phyloP scores from a whole-genome alignment of 2,888 invertebrate species.

The Gortyna flavago region DNA sequence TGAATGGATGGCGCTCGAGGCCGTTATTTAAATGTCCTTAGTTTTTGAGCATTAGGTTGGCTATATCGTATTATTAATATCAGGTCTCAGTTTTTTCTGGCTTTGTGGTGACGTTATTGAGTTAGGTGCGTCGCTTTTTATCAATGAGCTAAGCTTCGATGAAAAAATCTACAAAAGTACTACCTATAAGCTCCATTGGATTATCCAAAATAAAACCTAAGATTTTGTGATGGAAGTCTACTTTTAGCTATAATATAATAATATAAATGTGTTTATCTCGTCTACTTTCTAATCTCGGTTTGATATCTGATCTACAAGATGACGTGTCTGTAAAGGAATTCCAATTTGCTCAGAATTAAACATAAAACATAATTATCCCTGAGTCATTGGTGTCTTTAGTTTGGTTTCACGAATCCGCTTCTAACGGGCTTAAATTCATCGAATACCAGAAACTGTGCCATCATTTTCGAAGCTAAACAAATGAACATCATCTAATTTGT shows the following conservation, averaged over 20 bases:
- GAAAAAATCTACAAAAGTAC: constrained; percentile 28
- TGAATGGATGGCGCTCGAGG: constrained; percentile 60
- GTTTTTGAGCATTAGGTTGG: constrained; percentile 26
- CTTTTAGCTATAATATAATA: constrained; percentile 13
- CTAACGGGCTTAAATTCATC: constrained; percentile 37
- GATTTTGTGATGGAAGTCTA: constrained; percentile 16
- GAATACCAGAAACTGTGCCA: constrained; percentile 13
- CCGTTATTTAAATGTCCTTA: constrained; percentile 45
- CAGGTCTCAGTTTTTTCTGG: constrained; percentile 5
- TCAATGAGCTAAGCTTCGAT: constrained; percentile 16
- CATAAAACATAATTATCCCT: constrained; percentile 49
- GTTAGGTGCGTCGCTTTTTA: constrained; percentile 32
- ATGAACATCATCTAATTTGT: constrained; percentile 14
- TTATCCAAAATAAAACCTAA: constrained; percentile 39
- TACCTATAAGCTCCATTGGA: constrained; percentile 37
- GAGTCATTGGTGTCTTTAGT: constrained; percentile 47
- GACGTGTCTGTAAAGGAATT: constrained; percentile 52
- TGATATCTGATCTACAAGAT: constrained; percentile 43
- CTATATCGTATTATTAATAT: constrained; percentile 41
- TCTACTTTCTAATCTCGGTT: constrained; percentile 48
- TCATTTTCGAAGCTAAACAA: neutral
- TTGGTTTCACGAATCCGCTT: constrained; percentile 27
- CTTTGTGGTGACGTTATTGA: constrained; percentile 20
- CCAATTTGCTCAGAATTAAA: constrained; percentile 36
- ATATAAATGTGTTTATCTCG: constrained; percentile 21